Conservation (phyloP, 2,113 vertebrate genomes). For the Nerophis lumbriciformis region DNA sequence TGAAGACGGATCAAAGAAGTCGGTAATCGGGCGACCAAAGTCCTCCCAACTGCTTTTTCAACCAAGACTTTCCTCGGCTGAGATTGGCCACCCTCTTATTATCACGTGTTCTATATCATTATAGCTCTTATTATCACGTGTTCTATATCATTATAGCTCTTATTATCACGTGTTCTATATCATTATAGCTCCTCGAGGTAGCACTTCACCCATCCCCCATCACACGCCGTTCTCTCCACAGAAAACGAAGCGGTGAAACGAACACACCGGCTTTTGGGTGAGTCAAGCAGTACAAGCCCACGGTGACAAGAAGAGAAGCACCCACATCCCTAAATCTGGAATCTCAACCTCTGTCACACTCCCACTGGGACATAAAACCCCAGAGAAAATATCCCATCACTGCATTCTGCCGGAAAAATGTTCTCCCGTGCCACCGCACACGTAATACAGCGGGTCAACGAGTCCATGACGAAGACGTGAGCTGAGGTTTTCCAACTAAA, state of each 20-base stretch:
- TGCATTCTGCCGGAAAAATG: slow-evolving; percentile 8
- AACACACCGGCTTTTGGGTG: no score
- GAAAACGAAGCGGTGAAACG: slow-evolving; percentile 21
- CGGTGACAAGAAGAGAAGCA: slow-evolving; percentile 21
- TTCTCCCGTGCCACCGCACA: background rate
- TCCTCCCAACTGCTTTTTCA: slow-evolving; percentile 33
- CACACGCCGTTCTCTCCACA: slow-evolving; percentile 21
- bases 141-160: background rate
- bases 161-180: background rate
- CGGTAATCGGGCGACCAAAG: slow-evolving; percentile 37
- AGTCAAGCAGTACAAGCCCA: slow-evolving; percentile 33
- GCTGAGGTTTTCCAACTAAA: background rate
- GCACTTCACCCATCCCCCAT: background rate
- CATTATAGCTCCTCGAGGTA: background rate
- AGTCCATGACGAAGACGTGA: background rate
- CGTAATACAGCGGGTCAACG: slow-evolving; percentile 11
- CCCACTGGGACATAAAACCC: slow-evolving; percentile 22
- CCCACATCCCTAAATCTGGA: slow-evolving; percentile 48
- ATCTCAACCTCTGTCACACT: slow-evolving; percentile 18
- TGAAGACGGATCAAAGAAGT: slow-evolving; percentile 40
- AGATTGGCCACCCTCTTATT: slow-evolving; percentile 9
- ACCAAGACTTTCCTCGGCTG: slow-evolving; percentile 30
- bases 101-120: no score
- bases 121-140: no score
- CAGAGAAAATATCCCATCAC: slow-evolving; percentile 18